Base-by-base conservation (phyloP, 2,888 invertebrate species). In the Apamea sordens region DNA sequence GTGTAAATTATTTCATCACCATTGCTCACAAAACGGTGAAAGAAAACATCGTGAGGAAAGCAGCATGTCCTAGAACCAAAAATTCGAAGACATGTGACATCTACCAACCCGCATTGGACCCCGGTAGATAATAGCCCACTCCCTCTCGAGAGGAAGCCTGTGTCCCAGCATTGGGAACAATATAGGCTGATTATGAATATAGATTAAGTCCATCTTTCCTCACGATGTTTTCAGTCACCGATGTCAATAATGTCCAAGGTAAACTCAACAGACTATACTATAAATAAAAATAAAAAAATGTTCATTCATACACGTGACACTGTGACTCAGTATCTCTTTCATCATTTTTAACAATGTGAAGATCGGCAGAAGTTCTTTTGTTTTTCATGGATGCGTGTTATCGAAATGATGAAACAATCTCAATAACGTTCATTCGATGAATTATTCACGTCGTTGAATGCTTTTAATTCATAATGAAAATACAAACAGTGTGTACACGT, bases 361-460 rank as follows among this genome's bases (percentile, higher is more conserved):
- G 63, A 2, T 24, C 79, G 50, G 8, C 24, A 8, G 21, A 10
- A 5, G 8, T 67, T 67, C 15, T 61, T 77, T 41, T 50, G 50
- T 79, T 69, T 72, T 72, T 59, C 15, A 73, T 69, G 13, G 2
- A 65, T 36, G 47, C 61, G 63, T 59, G 28, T 32, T 36, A 50
- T 41, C 41, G 59, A 63, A 67, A 24, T 71, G 53, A 59, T 75
- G 64, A 79, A 74, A 84, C 56, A 64, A 28, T 73, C 18, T 61
- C 64, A 79, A 84, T 72, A 72, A 44, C 50, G 63, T 75, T 11
- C 63, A 41, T 32, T 79, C 21, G 6, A 24, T 71, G 32, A 71
- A 68, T 53, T 24, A 68, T 80, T 83, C 0, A 83, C 70, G 73
- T 47, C 28, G 44, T 64, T 56, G 53, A 84, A 64, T 69, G 68